A percentile compares a stretch with the other conserved stretches of the same genome.
These are phyloP conservation scores for Campylomormyrus tamandua DNA, from an alignment of 2,113 vertebrate genomes.

Conservation along the genomic window DNA sequence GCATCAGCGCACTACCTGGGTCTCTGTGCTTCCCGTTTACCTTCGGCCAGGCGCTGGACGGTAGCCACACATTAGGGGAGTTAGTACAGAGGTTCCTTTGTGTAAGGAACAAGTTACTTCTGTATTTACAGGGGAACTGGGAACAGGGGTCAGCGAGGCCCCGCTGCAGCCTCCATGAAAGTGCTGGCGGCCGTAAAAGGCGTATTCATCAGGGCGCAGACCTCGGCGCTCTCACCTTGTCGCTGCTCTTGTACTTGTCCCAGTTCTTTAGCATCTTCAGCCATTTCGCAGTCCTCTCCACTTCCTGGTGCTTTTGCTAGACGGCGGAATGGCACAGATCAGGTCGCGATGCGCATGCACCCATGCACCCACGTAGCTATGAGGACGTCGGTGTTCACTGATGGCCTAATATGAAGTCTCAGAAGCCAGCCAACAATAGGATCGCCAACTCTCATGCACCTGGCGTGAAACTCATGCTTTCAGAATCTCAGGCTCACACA, in stretches of 20 bases:
- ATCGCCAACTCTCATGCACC: background rate
- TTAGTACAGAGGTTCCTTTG: background rate
- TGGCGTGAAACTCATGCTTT: background rate
- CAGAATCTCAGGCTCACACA: background rate
- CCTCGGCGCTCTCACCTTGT: conserved; percentile 72
- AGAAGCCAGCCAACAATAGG: background rate
- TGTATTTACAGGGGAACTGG: background rate
- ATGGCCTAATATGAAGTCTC: background rate
- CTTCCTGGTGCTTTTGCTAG: conserved; percentile 86
- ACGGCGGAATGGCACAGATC: conserved; percentile 31
- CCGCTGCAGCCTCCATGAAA: background rate
- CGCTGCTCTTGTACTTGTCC: conserved; percentile 97
- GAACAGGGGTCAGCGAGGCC: background rate
- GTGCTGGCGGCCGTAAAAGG: background rate
- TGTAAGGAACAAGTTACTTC: background rate
- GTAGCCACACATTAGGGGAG: background rate
- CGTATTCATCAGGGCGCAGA: background rate
- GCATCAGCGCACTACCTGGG: background rate
- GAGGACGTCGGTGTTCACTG: background rate
- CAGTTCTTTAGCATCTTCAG: conserved; percentile 97
- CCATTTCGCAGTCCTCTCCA: conserved; percentile 91
- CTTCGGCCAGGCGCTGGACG: background rate
- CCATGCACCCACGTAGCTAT: background rate
- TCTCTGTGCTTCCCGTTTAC: background rate
- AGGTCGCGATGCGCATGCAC: background rate